These are phyloP conservation scores for Camelus dromedarius DNA, from an alignment of 2,113 vertebrate species.

Conservation along the genomic window DNA sequence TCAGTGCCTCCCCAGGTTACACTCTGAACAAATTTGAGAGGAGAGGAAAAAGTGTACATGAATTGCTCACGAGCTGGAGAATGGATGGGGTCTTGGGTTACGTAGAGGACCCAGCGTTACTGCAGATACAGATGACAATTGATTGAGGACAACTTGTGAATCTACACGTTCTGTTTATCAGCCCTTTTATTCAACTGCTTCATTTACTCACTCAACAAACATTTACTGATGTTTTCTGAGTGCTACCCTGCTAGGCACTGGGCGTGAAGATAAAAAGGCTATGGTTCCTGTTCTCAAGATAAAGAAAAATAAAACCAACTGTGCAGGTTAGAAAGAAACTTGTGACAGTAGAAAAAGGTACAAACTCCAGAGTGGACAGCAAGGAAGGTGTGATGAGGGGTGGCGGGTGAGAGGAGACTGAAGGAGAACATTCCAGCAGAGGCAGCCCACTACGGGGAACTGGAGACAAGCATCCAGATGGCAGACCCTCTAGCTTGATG, in stretches of 20 bases:
- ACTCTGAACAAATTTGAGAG: not conserved
- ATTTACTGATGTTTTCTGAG: not conserved
- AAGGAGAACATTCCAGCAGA: not conserved
- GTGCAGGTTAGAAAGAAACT: not conserved
- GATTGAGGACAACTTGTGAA: not conserved
- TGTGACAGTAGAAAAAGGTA: not conserved
- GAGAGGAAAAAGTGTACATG: not conserved
- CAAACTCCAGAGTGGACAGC: not conserved
- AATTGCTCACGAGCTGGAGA: not conserved
- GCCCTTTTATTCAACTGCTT: not conserved
- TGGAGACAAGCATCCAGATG: not conserved
- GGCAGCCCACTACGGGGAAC: not conserved
- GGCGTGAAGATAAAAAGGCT: not conserved
- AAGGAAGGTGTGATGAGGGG: not conserved
- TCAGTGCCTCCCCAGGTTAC: not conserved
- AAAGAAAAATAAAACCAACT: not conserved
- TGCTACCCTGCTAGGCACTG: not conserved
- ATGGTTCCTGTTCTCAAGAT: not conserved
- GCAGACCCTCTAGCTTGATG: not conserved
- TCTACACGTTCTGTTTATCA: not conserved
- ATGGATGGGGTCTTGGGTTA: not conserved
- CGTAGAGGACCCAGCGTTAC: not conserved
- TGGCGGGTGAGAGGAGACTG: not conserved
- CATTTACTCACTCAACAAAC: not conserved
- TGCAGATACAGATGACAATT: rapidly evolving